Evolutionary conservation across 1,140 invertebrate genomes (phyloP), one percentile per base, ranked within the genome.

Genomic region (Cryptotermes secundus): DNA sequence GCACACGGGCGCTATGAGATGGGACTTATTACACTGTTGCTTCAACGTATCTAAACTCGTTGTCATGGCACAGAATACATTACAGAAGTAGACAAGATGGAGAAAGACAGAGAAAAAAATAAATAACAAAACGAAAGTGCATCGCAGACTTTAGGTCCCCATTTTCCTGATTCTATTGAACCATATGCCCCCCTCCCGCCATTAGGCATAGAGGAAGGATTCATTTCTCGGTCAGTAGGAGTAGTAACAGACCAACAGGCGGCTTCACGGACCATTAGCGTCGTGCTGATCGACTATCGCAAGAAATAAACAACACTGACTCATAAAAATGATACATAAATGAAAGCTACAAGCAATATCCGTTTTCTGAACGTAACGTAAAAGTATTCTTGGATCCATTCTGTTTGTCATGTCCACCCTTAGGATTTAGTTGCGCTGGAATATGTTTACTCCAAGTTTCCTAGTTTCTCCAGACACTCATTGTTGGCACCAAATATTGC

Each of bases 81-180:
- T 72, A 72, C 59, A 72, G 59, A 72, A 72, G 59, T 72, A 72
- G n/a, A 72, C 26, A 72, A 72, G 59, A 72, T 31, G 59, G n/a
- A 72, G 59, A 31, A n/a, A 31, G 59, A n/a, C 26, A 72, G 26
- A 31, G 26, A 72, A 49, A 22, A 49, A 42, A 22, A 19, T 2
- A 49, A 72, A 72, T 72, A 72, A 72, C 59, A 72, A 72, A 72
- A 72, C 14, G 59, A 72, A 72, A 72, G 59, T 72, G 59, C 59
- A 31, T 72, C n/a, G n/a, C 26, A n/a, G 59, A 72, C n/a, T 31
- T 31, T 31, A 1, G 59, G 10, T 1, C 53, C n/a, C 14, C 59
- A 72, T 72, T 72, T 31, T 31, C 59, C 59, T 31, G 31, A 31
- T 72, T 72, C 59, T 26, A 59, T 2, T 59, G 53, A n/a, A 6